These are phyloP conservation scores for Machimus rusticus DNA, from an alignment of 2,888 invertebrate genomes.

Conservation along the genomic window DNA sequence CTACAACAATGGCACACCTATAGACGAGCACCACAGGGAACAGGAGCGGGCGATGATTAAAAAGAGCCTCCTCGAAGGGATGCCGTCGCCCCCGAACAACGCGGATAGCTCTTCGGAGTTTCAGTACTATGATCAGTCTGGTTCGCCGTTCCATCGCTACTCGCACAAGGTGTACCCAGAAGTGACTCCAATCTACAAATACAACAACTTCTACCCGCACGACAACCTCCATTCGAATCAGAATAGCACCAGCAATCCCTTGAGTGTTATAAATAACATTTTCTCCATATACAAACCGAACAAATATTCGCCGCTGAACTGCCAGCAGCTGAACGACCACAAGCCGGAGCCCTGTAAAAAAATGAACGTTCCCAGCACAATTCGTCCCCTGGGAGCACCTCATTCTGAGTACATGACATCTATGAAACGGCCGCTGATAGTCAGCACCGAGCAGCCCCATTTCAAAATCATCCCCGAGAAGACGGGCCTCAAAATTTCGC, in stretches of 20 bases:
- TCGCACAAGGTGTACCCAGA: slow-evolving; percentile 60
- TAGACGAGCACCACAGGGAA: slow-evolving; percentile 59
- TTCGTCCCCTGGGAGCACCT: slow-evolving; percentile 58
- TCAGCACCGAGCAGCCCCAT: slow-evolving; percentile 64
- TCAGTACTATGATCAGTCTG: slow-evolving; percentile 60
- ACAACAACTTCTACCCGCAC: slow-evolving; percentile 62
- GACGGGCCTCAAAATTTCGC: slow-evolving; percentile 67
- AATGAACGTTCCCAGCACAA: slow-evolving; percentile 62
- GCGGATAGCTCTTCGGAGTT: slow-evolving; percentile 49
- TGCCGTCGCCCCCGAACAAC: slow-evolving; percentile 59
- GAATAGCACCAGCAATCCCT: slow-evolving; percentile 54
- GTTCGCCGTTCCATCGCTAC: slow-evolving; percentile 54
- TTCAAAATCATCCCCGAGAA: slow-evolving; percentile 66
- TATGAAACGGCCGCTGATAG: slow-evolving; percentile 66
- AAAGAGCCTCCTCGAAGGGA: slow-evolving; percentile 60
- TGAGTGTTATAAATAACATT: slow-evolving; percentile 62
- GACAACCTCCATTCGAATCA: slow-evolving; percentile 55
- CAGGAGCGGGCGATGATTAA: slow-evolving; percentile 62
- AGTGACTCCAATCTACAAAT: slow-evolving; percentile 60
- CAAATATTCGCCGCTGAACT: slow-evolving; percentile 62
- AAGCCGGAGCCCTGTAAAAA: slow-evolving; percentile 56
- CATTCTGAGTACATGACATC: slow-evolving; percentile 59
- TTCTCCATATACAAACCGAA: slow-evolving; percentile 63
- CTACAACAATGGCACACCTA: slow-evolving; percentile 61
- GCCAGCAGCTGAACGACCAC: slow-evolving; percentile 58